These are phyloP conservation scores for Chorisops tibialis DNA, from an alignment of 2,888 invertebrate genomes.

Conservation along the genomic window DNA sequence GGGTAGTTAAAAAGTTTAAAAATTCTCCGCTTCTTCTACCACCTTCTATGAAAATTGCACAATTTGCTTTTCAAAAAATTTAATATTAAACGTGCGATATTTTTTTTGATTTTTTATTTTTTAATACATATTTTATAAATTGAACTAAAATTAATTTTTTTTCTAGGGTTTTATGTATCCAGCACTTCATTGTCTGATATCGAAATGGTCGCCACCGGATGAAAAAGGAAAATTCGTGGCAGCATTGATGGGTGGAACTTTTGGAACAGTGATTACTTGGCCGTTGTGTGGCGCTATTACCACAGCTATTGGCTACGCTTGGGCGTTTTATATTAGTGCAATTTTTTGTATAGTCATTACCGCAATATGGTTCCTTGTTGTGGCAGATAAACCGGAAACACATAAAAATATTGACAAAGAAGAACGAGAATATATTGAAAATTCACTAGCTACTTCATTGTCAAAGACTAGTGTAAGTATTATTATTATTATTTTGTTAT, in stretches of 20 bases:
- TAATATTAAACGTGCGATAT: too few species aligned
- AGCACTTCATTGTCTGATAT: constrained; percentile 62
- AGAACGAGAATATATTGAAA: constrained; percentile 63
- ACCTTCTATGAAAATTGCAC: too few species aligned
- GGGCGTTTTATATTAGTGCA: constrained; percentile 65
- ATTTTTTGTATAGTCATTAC: constrained; percentile 58
- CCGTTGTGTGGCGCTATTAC: constrained; percentile 64
- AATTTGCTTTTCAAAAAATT: too few species aligned
- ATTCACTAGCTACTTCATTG: constrained; percentile 59
- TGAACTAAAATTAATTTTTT: constrained; percentile 9
- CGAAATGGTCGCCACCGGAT: constrained; percentile 71
- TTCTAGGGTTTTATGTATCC: constrained; percentile 62
- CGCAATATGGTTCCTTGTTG: constrained; percentile 60
- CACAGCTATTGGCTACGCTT: constrained; percentile 62
- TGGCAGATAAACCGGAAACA: constrained; percentile 62
- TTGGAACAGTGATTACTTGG: constrained; percentile 69
- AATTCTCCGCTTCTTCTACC: too few species aligned
- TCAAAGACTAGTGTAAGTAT: constrained; percentile 56
- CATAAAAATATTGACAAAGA: constrained; percentile 61
- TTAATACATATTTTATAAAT: not conserved
- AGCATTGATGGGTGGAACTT: constrained; percentile 68
- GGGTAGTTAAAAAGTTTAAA: too few species aligned
- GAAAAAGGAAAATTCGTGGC: constrained; percentile 72
- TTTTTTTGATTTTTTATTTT: too few species aligned
- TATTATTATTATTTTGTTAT: too few species aligned